Base-by-base conservation (phyloP, 1,140 invertebrate genomes). In the Cyrtorhinus lividipennis region DNA sequence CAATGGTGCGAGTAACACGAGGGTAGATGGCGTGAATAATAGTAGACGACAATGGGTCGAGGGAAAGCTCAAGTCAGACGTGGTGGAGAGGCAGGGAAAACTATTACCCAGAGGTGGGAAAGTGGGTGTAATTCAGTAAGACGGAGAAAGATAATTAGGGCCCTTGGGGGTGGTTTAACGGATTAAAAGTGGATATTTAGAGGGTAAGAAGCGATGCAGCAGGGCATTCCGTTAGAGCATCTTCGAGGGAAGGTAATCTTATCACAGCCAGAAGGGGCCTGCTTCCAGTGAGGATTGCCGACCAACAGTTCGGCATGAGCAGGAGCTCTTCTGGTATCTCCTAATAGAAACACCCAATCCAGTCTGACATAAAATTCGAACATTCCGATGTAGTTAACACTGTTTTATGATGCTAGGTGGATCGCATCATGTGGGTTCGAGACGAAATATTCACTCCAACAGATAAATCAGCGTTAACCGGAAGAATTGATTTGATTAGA, bases 141-240 rank as follows among this genome's bases (percentile, higher is more conserved):
- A 58, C 56, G 25, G 56, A 58, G 56, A 53, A 53, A 53, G 56
- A 26, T 58, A 58, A 58, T 58, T 58, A 58, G 22, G 13, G 23
- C 56, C 56, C 56, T 58, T 58, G 56, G 25, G 56, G 56, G 23
- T 18, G 56, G 56, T 58, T 58, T 58, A 58, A 24, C 22, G 56
- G 56, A 58, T 58, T 58, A 58, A 58, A 58, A 58, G 56, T 24
- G 56, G 56, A 58, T 58, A 58, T 58, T 58, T 58, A 58, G 56
- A 24, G 56, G 25, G 56, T 15, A 22, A 10, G 56, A 15, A 24
- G 56, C 10, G 56, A 26, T 58, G 56, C 56, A 20, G 24, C 56
- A 24, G 56, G 24, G 56, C 56, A 58, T 58, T 27, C 56, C 56
- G 2, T 58, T 25, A 58, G 56, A 20, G 8, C 20, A 13, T 20